phyloP scores from a whole-genome alignment of 2,888 invertebrate genomes.

The Pammene aurita region DNA sequence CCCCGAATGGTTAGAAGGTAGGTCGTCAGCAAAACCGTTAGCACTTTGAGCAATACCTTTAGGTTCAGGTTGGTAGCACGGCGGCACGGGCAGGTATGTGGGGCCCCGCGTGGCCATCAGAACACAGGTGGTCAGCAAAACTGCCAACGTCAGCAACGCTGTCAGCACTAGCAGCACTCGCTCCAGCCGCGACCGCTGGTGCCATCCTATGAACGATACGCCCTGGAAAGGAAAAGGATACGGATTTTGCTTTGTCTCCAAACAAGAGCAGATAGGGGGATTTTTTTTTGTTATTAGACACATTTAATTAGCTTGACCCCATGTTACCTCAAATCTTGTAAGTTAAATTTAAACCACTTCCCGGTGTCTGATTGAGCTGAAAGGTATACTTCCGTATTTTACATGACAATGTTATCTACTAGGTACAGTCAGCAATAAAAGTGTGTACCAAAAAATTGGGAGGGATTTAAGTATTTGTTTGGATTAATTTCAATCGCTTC shows the following conservation, averaged over 20 bases:
- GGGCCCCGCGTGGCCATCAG: conserved; percentile 78
- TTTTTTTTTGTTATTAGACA: too few relatives aligned
- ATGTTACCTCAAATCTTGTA: too few relatives aligned
- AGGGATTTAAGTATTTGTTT: too few relatives aligned
- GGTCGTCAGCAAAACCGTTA: conserved; percentile 79
- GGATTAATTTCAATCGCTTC: too few relatives aligned
- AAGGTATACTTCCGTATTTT: too few relatives aligned
- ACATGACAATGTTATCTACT: too few relatives aligned
- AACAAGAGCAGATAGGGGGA: too few relatives aligned
- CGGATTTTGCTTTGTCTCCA: neutral
- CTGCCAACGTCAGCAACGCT: conserved; percentile 81
- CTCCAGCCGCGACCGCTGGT: conserved; percentile 87
- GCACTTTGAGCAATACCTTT: conserved; percentile 56
- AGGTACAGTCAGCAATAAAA: too few relatives aligned
- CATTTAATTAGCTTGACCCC: too few relatives aligned
- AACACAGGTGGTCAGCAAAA: conserved; percentile 83
- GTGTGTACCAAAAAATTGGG: too few relatives aligned
- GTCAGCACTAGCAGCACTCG: conserved; percentile 85
- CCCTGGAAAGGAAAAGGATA: conserved; percentile 78
- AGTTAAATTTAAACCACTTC: too few relatives aligned
- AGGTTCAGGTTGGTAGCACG: conserved; percentile 77
- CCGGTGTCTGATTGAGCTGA: too few relatives aligned
- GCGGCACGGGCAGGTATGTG: conserved; percentile 68
- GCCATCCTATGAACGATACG: conserved; percentile 87
- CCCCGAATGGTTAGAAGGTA: conserved; percentile 75